Evolutionary conservation across 2,888 invertebrate genomes (phyloP), one percentile per base, ranked within the genome.

Genomic region (Agrotis ipsilon): DNA sequence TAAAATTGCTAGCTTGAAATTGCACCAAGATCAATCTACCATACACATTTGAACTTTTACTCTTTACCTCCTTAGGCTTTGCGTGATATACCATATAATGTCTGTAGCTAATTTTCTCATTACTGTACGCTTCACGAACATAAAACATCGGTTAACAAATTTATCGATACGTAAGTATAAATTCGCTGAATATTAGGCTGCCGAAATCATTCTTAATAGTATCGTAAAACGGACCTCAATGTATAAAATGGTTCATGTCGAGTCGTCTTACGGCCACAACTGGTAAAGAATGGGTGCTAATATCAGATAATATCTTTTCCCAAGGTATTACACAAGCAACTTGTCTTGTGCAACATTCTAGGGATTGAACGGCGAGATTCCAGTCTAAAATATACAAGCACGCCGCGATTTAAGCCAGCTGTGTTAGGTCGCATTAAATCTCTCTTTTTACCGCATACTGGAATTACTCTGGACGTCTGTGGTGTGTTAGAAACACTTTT

Each of bases 271-370:
- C 57, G 45, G 43, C 18, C 46, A 57, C 67, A 73, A 69, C 63
- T 65, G 32, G 54, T 61, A 65, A 82, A 83, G 70, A 85, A 82
- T 80, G 70, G 72, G 51, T 58, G 68, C 67, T 82, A 75, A 84
- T 75, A 72, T 55, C 49, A 19, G 82, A 83, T 82, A 69, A 80
- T 64, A 83, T 83, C 83, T 82, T 80, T 83, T 84, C 82, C 69
- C 84, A 84, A 74, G 85, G 49, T 69, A 70, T 84, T 81, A 74
- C 84, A 73, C 64, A 71, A 78, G 59, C 49, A 64, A 78, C 68
- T 72, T 57, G 54, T 48, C 51, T 83, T 74, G 70, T 71, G 70
- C 60, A 81, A 81, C 65, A 60, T 71, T 43, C 69, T 78, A 75
- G 75, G 82, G 61, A 80, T 68, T 79, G 68, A 70, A 68, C 72